phyloP scores from a whole-genome alignment of 2,113 vertebrate genomes.

The Todiramphus chloris region DNA sequence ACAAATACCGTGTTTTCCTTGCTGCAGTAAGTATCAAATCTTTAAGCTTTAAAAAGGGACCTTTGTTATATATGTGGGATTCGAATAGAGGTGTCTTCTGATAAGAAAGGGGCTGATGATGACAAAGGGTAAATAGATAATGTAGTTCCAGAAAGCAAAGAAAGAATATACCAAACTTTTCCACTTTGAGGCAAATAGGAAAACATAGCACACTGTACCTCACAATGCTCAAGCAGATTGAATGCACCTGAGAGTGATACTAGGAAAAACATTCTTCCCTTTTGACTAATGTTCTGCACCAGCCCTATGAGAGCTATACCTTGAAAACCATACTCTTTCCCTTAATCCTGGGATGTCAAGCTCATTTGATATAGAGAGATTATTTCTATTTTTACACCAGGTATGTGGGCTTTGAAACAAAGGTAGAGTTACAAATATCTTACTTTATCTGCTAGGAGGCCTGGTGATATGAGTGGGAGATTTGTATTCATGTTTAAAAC shows the following conservation, averaged over 20 bases:
- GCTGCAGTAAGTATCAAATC: not conserved
- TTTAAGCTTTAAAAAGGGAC: not conserved
- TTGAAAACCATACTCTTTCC: not conserved
- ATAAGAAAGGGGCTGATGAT: not conserved
- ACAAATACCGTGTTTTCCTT: constrained; percentile 15
- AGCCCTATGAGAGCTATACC: not conserved
- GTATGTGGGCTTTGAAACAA: not conserved
- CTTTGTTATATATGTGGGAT: not conserved
- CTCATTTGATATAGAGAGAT: not conserved
- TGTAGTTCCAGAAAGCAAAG: not conserved
- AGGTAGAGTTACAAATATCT: not conserved
- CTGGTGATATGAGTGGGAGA: not conserved
- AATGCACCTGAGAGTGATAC: not conserved
- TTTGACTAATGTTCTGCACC: not conserved
- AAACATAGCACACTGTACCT: not conserved
- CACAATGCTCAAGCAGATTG: not conserved
- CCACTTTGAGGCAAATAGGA: not conserved
- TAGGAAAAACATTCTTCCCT: not conserved
- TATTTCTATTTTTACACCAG: not conserved
- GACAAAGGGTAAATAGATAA: not conserved
- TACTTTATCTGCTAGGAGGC: not conserved
- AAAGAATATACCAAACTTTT: not conserved
- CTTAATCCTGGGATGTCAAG: not conserved
- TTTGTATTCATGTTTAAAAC: not conserved
- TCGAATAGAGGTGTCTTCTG: not conserved